These are phyloP conservation scores for Agonum fuliginosum DNA, from an alignment of 2,888 invertebrate species.

Conservation along the genomic window DNA sequence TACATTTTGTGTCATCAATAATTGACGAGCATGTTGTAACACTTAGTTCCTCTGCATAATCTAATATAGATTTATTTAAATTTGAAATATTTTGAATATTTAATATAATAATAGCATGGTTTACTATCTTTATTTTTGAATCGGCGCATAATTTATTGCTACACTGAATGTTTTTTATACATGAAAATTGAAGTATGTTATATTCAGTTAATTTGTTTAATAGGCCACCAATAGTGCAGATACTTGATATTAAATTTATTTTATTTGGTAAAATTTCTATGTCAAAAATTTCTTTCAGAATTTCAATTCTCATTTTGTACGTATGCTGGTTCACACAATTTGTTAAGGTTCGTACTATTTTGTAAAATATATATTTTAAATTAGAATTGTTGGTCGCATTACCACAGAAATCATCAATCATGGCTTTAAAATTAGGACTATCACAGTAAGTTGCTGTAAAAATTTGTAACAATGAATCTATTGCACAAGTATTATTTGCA, in stretches of 20 bases:
- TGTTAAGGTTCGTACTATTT: slow-evolving; percentile 15
- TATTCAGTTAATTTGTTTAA: slow-evolving; percentile 5
- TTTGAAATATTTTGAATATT: not conserved
- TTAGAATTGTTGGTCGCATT: slow-evolving; percentile 1
- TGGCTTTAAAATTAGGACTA: slow-evolving; percentile 24
- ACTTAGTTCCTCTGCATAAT: slow-evolving; percentile 8
- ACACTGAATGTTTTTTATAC: not conserved
- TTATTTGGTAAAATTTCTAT: slow-evolving; percentile 8
- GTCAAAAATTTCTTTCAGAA: not conserved
- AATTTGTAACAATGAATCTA: slow-evolving; percentile 46
- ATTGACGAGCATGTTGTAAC: not conserved
- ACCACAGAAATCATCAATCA: slow-evolving; percentile 16
- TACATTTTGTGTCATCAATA: not conserved
- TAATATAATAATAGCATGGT: slow-evolving; percentile 4
- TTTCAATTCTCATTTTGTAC: not conserved
- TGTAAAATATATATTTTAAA: slow-evolving; percentile 2
- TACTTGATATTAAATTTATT: slow-evolving; percentile 7
- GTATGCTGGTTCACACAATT: not conserved
- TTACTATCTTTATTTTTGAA: not conserved
- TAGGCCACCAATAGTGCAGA: not conserved
- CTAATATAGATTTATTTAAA: not conserved
- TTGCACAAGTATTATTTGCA: slow-evolving; percentile 51
- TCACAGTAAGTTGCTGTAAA: slow-evolving; percentile 48
- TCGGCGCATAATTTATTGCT: not conserved
- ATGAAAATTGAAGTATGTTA: slow-evolving; percentile 6